Evolutionary conservation across 2,797 vertebrate genomes (phyloP), one percentile per base, ranked within the genome.

Genomic region (Danio aesculapii): DNA sequence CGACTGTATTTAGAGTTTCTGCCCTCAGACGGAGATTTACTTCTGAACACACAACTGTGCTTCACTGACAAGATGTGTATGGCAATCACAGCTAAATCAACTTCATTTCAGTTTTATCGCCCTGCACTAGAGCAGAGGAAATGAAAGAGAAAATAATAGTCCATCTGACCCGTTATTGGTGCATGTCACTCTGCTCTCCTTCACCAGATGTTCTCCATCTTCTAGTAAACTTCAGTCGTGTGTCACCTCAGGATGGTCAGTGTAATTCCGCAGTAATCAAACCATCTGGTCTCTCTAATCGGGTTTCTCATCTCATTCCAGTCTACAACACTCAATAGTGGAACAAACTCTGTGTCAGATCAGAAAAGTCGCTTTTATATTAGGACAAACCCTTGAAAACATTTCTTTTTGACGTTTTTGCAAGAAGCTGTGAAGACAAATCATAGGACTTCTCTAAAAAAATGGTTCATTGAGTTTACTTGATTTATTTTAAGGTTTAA

Each of bases 181-280:
- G 3, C 0, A 0, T 50, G 66, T 30, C 19, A 30, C 41, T n/a
- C 41, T 44, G 62, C 5, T 11, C 16, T 44, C 16, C 30, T 30
- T 30, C 30, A 30, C 30, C 30, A 30, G 3, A 30, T 13, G 19
- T 12, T 30, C 19, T 59, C 57, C 6, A 21, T 21, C 17, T 21
- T 49, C 46, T 21, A 47, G 44, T 49, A 49, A 67, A 67, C 17
- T 21, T 52, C 58, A 61, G 58, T 12, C 58, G 12, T 8, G 12
- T 63, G 14, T 16, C 14, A 63, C 30, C 43, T 63, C 14, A 62
- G 39, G 59, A 39, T 69, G 47, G 13, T 69, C 67, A 4, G 14
- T n/a, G 21, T 50, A n/a, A 53, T 53, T 53, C 68, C 68, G n/a
- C 68, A n/a, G 53, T 70, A 70, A 70, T 70, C 50, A 53, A 41